A percentile compares a stretch with the other conserved stretches of the same genome.
These are phyloP conservation scores for Oreochromis grahami DNA, from an alignment of 2,797 vertebrate species.

Conservation along the genomic window DNA sequence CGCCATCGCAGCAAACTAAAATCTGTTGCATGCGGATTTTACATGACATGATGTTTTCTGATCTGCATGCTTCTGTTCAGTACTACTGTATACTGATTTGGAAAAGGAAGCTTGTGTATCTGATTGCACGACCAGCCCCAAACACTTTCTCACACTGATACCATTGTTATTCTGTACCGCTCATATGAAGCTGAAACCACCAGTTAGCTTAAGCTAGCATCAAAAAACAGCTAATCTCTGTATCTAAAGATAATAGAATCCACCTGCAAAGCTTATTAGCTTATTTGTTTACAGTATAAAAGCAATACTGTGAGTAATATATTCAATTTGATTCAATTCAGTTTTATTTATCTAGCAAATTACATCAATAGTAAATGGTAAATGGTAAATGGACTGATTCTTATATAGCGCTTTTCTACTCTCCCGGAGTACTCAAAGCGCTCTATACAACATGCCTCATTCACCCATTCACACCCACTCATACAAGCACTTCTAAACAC, in stretches of 20 bases:
- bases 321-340: background rate
- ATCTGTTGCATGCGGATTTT: background rate
- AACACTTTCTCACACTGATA: background rate
- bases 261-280: background rate
- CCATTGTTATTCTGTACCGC: background rate
- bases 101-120: background rate
- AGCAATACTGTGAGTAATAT: background rate
- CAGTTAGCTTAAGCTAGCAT: background rate
- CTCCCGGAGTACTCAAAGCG: too few relatives aligned
- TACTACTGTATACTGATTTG: background rate
- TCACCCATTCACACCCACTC: too few relatives aligned
- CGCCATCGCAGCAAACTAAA: background rate
- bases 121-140: background rate
- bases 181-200: background rate
- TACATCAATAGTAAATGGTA: background rate
- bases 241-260: background rate
- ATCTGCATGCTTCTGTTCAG: background rate
- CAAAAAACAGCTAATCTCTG: background rate
- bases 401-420: too few relatives aligned
- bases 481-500: too few relatives aligned
- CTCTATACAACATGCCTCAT: too few relatives aligned
- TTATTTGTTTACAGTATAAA: background rate
- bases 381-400: too few relatives aligned
- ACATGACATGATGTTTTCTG: background rate
- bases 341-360: background rate